These are phyloP conservation scores for Simalia tracyae DNA, from an alignment of 2,797 vertebrate genomes.

Conservation along the genomic window DNA sequence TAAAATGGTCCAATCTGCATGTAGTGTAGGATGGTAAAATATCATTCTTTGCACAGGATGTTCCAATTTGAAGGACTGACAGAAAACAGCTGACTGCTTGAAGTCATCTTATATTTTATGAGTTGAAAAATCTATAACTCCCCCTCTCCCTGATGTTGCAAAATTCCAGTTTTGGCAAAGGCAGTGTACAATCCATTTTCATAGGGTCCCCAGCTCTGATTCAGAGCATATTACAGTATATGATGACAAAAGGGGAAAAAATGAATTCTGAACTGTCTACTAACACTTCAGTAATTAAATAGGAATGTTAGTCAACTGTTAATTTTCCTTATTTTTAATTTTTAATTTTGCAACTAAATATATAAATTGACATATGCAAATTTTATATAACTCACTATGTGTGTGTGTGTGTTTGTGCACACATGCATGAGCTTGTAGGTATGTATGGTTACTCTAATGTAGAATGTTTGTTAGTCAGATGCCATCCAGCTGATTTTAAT, in stretches of 20 bases:
- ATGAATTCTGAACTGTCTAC: not conserved
- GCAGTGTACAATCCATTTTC: not conserved
- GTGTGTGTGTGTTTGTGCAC: not conserved
- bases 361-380: not conserved
- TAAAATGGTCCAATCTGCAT: not conserved
- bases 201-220: not conserved
- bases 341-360: not conserved
- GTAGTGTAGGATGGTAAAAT: not conserved
- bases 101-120: not conserved
- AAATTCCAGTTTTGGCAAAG: not conserved
- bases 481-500: not conserved
- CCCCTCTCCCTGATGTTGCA: not conserved
- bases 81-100: not conserved
- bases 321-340: not conserved
- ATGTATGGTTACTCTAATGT: not conserved
- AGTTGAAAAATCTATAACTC: not conserved
- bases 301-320: not conserved
- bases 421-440: not conserved
- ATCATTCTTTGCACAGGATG: not conserved
- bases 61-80: not conserved
- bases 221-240: not conserved
- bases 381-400: not conserved
- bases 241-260: too few relatives aligned
- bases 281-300: not conserved
- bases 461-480: not conserved